Evolutionary conservation across 2,113 vertebrate species (phyloP), one percentile per base, ranked within the genome.

Genomic region (Hippocampus abdominalis): DNA sequence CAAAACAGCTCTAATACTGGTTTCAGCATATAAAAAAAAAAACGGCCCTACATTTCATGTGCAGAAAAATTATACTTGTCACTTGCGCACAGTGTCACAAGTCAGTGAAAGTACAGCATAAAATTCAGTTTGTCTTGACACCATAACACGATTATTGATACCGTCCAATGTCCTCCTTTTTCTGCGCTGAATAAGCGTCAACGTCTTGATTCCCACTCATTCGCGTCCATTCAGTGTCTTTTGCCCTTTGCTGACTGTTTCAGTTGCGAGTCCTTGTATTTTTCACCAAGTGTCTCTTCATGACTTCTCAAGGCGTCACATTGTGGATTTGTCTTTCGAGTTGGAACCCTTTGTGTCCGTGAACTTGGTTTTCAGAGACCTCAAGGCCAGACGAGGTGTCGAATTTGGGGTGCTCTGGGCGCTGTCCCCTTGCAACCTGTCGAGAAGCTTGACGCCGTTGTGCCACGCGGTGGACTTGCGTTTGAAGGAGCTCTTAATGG

Each of bases 401-500:
- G 36, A n/a, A 1, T 0, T 67, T 1, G 81, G 83, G 72, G 80
- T 93, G 73, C 91, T 93, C n/a, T 93, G 92, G 49, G 92, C 62
- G 87, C 93, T 94, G 72, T 96, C 94, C 1, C 89, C 83, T 67
- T 90, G 87, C 57, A 95, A 79, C 36, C 89, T 89, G 80, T 96
- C 93, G 0, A 94, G 93, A 59, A 94, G 91, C 71, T 85, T 94
- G 59, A 71, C 53, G 0, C 94, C 90, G 0, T 70, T 90, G 46
- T 83, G 16, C 88, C 82, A 83, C 76, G 81, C 32, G 9, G 48
- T 76, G 21, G 88, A 94, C 82, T 94, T 95, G 73, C 93, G 93
- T 89, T 93, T 96, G 70, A 99, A 95, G 6, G 97, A 99, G 72
- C 95, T 98, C 79, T 98, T 94, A 79, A 99, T 97, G 2, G 94